Conservation (phyloP, 2,797 vertebrate genomes). For the Rhinichthys osculus region DNA sequence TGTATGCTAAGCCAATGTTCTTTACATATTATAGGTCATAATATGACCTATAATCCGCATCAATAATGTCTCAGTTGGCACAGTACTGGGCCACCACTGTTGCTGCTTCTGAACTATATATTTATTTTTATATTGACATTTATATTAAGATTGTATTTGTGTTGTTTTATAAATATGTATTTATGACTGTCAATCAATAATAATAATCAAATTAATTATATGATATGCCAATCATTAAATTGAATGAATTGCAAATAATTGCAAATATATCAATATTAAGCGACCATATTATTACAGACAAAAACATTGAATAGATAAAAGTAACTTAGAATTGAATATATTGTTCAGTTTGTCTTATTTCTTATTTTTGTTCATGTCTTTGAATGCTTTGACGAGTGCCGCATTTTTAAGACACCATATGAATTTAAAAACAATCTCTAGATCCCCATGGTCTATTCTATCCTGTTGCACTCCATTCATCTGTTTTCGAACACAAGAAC, state of each 20-base stretch:
- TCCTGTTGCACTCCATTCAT: background rate
- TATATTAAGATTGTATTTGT: background rate
- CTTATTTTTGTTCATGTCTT: background rate
- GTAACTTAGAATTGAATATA: background rate
- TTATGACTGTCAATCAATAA: background rate
- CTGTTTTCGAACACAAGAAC: background rate
- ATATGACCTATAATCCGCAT: background rate
- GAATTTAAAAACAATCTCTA: background rate
- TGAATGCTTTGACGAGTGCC: background rate
- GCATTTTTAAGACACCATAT: background rate
- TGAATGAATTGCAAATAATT: background rate
- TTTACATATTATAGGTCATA: background rate
- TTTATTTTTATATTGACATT: background rate
- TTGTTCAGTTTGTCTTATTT: background rate
- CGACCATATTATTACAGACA: background rate
- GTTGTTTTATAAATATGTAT: background rate
- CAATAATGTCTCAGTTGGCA: constrained; percentile 1
- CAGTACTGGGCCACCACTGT: background rate
- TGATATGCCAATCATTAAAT: background rate
- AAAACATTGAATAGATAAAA: background rate
- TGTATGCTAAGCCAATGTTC: background rate
- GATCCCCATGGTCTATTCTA: background rate
- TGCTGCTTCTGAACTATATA: background rate
- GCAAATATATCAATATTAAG: background rate
- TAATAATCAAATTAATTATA: background rate